These are phyloP conservation scores for Thaumetopoea pityocampa DNA, from an alignment of 1,140 invertebrate species.

Conservation along the genomic window DNA sequence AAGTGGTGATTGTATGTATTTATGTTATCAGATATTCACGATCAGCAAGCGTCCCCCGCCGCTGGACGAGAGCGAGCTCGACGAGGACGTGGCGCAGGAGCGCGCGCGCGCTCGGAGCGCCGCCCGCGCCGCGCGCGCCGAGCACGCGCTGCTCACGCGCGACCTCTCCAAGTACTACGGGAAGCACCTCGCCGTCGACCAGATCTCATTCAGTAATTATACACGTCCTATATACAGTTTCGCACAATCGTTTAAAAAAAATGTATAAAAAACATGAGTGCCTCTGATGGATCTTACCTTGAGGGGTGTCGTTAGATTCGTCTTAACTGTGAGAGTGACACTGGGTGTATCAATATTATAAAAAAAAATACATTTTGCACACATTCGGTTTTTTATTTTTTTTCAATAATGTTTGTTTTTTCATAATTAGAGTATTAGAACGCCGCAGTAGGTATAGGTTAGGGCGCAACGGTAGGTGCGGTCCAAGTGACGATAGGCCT, in stretches of 20 bases:
- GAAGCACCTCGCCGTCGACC: constrained; percentile 82
- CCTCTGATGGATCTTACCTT: too few relatives aligned
- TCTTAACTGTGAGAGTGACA: too few relatives aligned
- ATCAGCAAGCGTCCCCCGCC: constrained; percentile 33
- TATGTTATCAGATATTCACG: constrained; percentile 32
- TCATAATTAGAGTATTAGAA: too few relatives aligned
- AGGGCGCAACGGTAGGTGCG: too few relatives aligned
- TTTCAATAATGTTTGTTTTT: too few relatives aligned
- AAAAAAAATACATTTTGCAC: too few relatives aligned
- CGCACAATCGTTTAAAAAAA: constrained; percentile 8
- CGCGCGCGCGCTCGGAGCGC: constrained; percentile 42
- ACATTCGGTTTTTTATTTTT: too few relatives aligned
- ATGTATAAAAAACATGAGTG: too few relatives aligned
- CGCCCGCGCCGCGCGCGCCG: constrained; percentile 14
- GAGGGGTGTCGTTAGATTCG: too few relatives aligned
- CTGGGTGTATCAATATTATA: too few relatives aligned
- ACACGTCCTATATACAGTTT: constrained; percentile 1
- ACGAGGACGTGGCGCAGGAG: constrained; percentile 70
- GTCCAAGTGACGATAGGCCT: too few relatives aligned
- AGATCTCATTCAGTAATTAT: constrained; percentile 79
- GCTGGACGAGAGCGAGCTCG: constrained; percentile 32
- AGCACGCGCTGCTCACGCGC: constrained; percentile 64
- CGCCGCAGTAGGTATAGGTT: too few relatives aligned
- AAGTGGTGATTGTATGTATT: neutral
- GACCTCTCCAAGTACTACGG: constrained; percentile 83